phyloP scores from a whole-genome alignment of 2,113 vertebrate species.

The Clupea harengus region DNA sequence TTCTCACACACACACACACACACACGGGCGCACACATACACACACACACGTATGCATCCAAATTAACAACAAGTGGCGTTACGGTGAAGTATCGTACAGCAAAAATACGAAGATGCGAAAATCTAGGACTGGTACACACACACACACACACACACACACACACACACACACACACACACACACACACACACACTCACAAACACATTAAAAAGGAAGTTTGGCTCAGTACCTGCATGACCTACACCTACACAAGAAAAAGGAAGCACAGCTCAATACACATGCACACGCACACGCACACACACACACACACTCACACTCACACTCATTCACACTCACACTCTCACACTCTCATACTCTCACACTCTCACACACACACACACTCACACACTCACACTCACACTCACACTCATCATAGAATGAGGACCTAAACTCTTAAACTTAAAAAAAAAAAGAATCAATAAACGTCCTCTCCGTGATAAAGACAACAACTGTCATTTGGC shows the following conservation, averaged over 20 bases:
- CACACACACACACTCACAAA: neutral
- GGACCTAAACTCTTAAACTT: too few relatives aligned
- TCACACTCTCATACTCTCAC: too few relatives aligned
- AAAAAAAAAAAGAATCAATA: too few relatives aligned
- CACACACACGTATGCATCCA: neutral
- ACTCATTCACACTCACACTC: too few relatives aligned
- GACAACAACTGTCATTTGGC: neutral
- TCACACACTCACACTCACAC: neutral
- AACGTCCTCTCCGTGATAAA: neutral
- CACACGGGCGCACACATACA: neutral
- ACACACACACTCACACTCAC: neutral
- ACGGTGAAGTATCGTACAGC: too few relatives aligned
- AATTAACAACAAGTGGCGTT: too few relatives aligned
- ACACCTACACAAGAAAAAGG: neutral
- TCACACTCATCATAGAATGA: too few relatives aligned
- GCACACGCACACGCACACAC: neutral
- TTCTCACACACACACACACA: too few relatives aligned
- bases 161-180: neutral
- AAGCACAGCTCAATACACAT: neutral
- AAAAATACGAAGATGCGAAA: neutral
- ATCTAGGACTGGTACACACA: neutral
- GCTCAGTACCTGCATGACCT: constrained; percentile 16
- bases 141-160: neutral
- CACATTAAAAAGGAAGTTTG: constrained; percentile 34
- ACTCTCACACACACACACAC: too few relatives aligned